A percentile compares a stretch with the other conserved stretches of the same genome.
phyloP scores from a whole-genome alignment of 2,797 vertebrate species.

The Pantherophis alleghaniensis region DNA sequence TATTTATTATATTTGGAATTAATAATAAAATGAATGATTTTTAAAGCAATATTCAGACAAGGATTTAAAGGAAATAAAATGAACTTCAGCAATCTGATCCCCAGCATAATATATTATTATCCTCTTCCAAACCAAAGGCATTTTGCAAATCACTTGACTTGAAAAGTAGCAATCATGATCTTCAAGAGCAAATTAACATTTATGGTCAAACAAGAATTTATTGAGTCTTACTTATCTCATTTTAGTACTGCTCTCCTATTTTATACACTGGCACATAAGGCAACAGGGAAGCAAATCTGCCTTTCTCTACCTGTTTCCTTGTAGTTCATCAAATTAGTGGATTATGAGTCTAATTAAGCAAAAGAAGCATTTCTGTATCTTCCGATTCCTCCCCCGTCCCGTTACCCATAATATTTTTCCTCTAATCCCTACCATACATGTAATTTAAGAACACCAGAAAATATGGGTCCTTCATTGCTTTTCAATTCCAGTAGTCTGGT shows the following conservation, averaged over 20 bases:
- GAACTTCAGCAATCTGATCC: slow-evolving; percentile 60
- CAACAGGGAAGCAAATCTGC: slow-evolving; percentile 30
- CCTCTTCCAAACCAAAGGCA: slow-evolving; percentile 47
- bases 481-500: neutral
- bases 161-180: slow-evolving; percentile 54
- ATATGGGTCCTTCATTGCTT: neutral
- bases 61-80: slow-evolving; percentile 65
- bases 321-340: slow-evolving; percentile 23
- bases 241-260: slow-evolving; percentile 31
- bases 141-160: slow-evolving; percentile 42
- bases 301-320: neutral
- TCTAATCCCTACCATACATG: neutral
- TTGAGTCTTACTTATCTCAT: slow-evolving; percentile 43
- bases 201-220: slow-evolving; percentile 50
- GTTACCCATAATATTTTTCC: slow-evolving; percentile 16
- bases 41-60: slow-evolving; percentile 49
- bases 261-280: neutral
- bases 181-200: slow-evolving; percentile 52
- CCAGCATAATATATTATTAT: slow-evolving; percentile 47
- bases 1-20: slow-evolving; percentile 78
- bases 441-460: neutral
- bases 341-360: slow-evolving; percentile 50
- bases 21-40: slow-evolving; percentile 71
- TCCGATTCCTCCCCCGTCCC: neutral
- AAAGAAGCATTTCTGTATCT: slow-evolving; percentile 47